A percentile compares a stretch with the other conserved stretches of the same genome.
These are phyloP conservation scores for Lucilia sericata DNA, from an alignment of 1,140 invertebrate genomes.

Conservation along the genomic window DNA sequence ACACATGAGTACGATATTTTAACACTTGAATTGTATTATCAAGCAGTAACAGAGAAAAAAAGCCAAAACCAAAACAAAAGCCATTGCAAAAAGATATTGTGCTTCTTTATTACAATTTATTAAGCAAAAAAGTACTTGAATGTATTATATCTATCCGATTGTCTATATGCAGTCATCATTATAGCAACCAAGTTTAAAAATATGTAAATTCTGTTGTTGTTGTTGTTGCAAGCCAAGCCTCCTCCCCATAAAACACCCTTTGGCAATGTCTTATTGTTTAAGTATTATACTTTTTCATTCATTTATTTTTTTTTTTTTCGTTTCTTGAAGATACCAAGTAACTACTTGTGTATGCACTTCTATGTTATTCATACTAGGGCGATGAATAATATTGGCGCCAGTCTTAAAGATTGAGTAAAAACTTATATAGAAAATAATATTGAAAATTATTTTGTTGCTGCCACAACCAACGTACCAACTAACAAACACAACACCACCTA, in stretches of 20 bases:
- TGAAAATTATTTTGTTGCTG: not conserved
- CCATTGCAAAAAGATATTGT: too few relatives aligned
- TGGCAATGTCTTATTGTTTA: conserved; percentile 35
- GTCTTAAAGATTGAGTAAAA: conserved; percentile 21
- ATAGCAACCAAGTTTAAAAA: too few relatives aligned
- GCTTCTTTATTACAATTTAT: too few relatives aligned
- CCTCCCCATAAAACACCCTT: conserved; percentile 20
- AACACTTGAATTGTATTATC: not conserved
- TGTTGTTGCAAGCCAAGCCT: conserved; percentile 2
- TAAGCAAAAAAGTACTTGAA: too few relatives aligned
- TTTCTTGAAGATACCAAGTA: conserved; percentile 6
- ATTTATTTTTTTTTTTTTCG: not conserved
- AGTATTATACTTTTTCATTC: not conserved
- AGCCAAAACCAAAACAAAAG: not conserved
- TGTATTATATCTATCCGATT: too few relatives aligned
- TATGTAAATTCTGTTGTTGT: too few relatives aligned
- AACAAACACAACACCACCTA: not conserved
- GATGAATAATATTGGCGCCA: conserved; percentile 41
- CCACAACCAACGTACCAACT: not conserved
- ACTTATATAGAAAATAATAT: conserved; percentile 3
- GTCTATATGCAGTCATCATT: too few relatives aligned
- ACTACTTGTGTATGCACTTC: conserved; percentile 13
- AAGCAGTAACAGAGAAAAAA: not conserved
- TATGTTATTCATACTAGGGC: not conserved
- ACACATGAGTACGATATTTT: not conserved